These are phyloP conservation scores for Hydractinia symbiolongicarpus DNA, from an alignment of 30 jellyfish, hydroid and myxozoan species.

Conservation along the genomic window DNA sequence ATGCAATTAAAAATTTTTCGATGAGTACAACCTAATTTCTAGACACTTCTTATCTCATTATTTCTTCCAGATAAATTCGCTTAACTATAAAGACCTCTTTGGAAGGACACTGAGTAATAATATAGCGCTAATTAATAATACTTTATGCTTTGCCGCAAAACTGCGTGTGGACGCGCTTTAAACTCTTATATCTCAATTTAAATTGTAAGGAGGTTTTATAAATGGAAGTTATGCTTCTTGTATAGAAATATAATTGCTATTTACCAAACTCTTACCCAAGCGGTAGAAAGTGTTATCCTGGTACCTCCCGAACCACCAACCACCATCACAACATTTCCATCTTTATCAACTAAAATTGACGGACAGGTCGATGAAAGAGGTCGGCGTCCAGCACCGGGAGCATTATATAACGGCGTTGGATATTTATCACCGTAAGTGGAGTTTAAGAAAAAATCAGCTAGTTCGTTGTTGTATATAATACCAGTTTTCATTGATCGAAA, in stretches of 20 bases:
- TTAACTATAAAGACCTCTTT: too few species aligned
- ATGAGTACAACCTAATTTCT: too few species aligned
- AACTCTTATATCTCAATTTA: too few species aligned
- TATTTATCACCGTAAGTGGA: slow-evolving; percentile 15
- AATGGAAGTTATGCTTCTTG: too few species aligned
- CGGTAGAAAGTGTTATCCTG: slow-evolving; percentile 79
- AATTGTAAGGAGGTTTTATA: too few species aligned
- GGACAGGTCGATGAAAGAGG: slow-evolving; percentile 96
- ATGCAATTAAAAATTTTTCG: neutral
- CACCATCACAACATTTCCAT: slow-evolving; percentile 81
- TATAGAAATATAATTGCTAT: too few species aligned
- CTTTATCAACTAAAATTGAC: slow-evolving; percentile 54
- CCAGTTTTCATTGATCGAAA: slow-evolving; percentile 90
- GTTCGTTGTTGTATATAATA: slow-evolving; percentile 79
- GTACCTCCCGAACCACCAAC: slow-evolving; percentile 99
- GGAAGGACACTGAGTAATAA: too few species aligned
- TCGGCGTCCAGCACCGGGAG: slow-evolving; percentile 87
- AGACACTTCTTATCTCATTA: too few species aligned
- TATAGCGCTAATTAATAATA: too few species aligned
- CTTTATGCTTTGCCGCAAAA: too few species aligned
- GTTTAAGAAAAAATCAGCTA: slow-evolving; percentile 86
- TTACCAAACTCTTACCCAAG: slow-evolving; percentile 64
- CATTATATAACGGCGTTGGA: slow-evolving; percentile 76
- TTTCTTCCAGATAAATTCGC: too few species aligned
- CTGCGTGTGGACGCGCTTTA: too few species aligned